Evolutionary conservation across 2,797 vertebrate genomes (phyloP), one percentile per base, ranked within the genome.

Genomic region (Anniella stebbinsi): DNA sequence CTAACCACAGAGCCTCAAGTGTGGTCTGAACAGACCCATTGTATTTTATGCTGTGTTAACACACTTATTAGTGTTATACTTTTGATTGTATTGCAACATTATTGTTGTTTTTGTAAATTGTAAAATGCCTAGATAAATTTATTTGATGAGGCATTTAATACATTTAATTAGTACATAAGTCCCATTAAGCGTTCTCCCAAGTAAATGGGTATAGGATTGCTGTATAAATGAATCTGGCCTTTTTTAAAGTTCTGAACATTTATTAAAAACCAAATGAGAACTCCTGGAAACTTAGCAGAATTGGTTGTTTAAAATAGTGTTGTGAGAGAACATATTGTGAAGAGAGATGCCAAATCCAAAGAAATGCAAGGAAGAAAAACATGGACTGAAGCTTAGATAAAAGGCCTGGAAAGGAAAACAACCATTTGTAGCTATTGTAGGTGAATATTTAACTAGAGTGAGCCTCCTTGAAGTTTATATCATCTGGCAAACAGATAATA

Each of bases 401-500:
- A 83, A 36, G 57, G 38, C 77, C 73, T 54, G 41, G 23, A 23
- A 69, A 84, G 60, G 57, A 77, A 75, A 89, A 84, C 51, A 60
- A 60, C 48, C 21, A 83, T 67, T 36, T 67, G 84, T 17, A 3
- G 15, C 78, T 77, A 48, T 51, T 77, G 13, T 63, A 72, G 36
- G 70, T 63, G 70, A 82, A 88, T 88, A 88, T 84, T 89, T 77
- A 84, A 89, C 80, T 76, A 36, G 88, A 48, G 38, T 75, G 30
- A 41, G 36, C 48, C 33, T 81, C 38, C 72, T 41, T 77, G 48
- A 67, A 38, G 60, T 89, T 84, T n/a, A 38, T 73, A 63, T 13
- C 45, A 13, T 63, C 54, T n/a, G 48, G 28, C 45, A 73, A 75
- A 82, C 51, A 77, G 17, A 67, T 60, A 87, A 41, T 41, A 38